These are phyloP conservation scores for Mesocricetus auratus DNA, from an alignment of 2,113 vertebrate genomes.

Conservation along the genomic window DNA sequence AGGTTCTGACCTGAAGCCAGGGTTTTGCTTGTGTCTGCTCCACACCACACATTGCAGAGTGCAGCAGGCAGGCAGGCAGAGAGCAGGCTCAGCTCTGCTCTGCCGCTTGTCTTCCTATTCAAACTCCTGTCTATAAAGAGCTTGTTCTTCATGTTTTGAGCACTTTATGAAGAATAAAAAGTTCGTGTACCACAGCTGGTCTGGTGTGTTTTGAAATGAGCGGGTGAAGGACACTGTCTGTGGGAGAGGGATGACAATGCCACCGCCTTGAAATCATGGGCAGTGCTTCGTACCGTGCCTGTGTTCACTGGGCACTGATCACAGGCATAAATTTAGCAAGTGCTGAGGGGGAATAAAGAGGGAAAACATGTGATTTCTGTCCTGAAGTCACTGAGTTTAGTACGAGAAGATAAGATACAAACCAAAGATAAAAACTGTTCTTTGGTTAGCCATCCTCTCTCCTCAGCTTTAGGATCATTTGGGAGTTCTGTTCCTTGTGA, in stretches of 20 bases:
- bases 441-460: not conserved
- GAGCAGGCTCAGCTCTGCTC: slow-evolving; percentile 74
- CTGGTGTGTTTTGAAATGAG: slow-evolving; percentile 77
- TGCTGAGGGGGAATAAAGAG: not conserved
- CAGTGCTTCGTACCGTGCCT: not conserved
- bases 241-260: not conserved
- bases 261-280: not conserved
- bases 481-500: slow-evolving; percentile 4
- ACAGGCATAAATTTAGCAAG: not conserved
- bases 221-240: not conserved
- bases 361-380: not conserved
- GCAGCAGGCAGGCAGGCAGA: slow-evolving; percentile 15
- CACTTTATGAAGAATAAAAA: slow-evolving; percentile 89
- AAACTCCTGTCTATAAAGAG: slow-evolving; percentile 88
- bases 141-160: slow-evolving; percentile 89
- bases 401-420: slow-evolving; percentile 1
- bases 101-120: slow-evolving; percentile 84
- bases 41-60: slow-evolving; percentile 14
- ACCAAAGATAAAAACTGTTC: not conserved
- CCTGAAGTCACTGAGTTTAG: slow-evolving; percentile 11
- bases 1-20: slow-evolving; percentile 25
- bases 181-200: slow-evolving; percentile 82
- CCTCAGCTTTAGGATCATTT: not conserved
- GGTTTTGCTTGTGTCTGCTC: slow-evolving; percentile 36
- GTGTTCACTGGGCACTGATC: not conserved